Base-by-base conservation (phyloP, 2,113 vertebrate genomes). In the Cinclus mexicanus region DNA sequence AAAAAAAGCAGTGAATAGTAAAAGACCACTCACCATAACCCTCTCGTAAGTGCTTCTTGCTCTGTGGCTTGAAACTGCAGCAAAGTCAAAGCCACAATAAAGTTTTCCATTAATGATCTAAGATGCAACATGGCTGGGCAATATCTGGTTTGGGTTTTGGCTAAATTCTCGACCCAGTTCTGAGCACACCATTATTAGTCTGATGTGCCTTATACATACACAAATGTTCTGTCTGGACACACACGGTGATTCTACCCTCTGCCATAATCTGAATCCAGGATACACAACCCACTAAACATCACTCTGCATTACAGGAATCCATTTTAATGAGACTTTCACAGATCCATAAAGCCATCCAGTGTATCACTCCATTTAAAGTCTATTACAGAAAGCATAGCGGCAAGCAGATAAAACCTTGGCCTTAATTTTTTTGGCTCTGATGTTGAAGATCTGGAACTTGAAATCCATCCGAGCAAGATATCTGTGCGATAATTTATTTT, bases 171-270 rank as follows among this genome's bases (percentile, higher is more conserved):
- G 33, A 42, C 14, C 56, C 35, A 12, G 33, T 64, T 89, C 16
- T 23, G 35, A 31, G 24, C 7, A 52, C 18, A 39, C 10, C 0
- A 0, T 64, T 39, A 0, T 64, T 39, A 60, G 5, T 19, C n/a
- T 64, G 14, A 17, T 56, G 3, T 31, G 23, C n/a, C 26, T 69
- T 47, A 7, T 13, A n/a, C 41, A 10, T 14, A 64, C 8, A 39
- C 4, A 71, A 28, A 63, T 33, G 16, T 41, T 44, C n/a, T n/a
- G 13, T 50, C n/a, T 52, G 42, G 61, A n/a, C 21, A 18, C 4
- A 10, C 16, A n/a, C 0, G 0, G 47, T 23, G 33, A 41, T 39
- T 77, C 26, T 67, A 16, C 7, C 4, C 22, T 53, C 12, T 28
- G 16, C 22, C 16, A 47, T 42, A 42, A n/a, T 53, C 11, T 9